phyloP scores from a whole-genome alignment of 2,113 vertebrate species.

The Stictonetta naevosa region DNA sequence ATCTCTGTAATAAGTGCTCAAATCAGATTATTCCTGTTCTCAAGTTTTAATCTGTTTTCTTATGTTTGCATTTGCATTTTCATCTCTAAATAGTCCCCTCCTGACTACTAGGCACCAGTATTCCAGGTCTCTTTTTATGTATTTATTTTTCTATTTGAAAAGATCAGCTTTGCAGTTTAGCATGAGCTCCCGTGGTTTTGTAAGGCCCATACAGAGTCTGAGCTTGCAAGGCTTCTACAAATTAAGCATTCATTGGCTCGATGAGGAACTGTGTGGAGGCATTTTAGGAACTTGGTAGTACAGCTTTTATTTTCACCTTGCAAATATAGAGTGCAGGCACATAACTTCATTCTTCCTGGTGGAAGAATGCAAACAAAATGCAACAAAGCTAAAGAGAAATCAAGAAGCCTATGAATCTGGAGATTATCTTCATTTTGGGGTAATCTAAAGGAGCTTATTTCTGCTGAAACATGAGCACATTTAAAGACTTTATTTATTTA shows the following conservation, averaged over 20 bases:
- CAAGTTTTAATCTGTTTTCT: not conserved
- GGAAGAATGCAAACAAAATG: not conserved
- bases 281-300: not conserved
- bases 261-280: not conserved
- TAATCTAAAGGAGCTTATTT: not conserved
- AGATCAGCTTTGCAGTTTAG: not conserved
- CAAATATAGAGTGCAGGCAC: not conserved
- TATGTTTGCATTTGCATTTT: not conserved
- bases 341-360: not conserved
- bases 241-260: fast-evolving
- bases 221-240: not conserved
- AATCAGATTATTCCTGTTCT: not conserved
- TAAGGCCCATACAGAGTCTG: not conserved
- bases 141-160: not conserved
- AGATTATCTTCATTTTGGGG: not conserved
- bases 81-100: not conserved
- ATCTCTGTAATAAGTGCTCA: not conserved
- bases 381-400: not conserved
- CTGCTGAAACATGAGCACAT: not conserved
- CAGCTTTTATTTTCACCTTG: not conserved
- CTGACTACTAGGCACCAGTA: not conserved
- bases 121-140: not conserved
- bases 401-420: not conserved
- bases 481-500: not conserved
- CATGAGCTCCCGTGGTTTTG: not conserved